Evolutionary conservation across 2,113 vertebrate genomes (phyloP).

Genomic region (Macrotis lagotis): DNA sequence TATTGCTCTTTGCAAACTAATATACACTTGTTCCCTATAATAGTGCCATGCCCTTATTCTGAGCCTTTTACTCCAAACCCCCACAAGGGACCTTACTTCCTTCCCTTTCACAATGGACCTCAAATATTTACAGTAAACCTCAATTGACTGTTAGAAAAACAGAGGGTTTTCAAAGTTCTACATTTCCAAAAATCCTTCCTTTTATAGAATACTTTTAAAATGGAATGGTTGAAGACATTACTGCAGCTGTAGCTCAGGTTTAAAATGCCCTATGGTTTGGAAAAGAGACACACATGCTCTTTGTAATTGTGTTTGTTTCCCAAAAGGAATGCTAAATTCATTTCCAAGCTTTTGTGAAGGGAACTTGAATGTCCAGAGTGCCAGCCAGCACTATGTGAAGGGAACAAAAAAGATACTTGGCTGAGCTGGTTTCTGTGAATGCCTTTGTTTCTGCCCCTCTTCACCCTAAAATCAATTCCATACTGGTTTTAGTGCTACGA

Average conservation of each 20-base stretch:
- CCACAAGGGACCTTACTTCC: neutral
- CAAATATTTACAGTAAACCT: neutral
- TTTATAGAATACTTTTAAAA: conserved; percentile 61
- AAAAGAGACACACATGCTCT: conserved; percentile 56
- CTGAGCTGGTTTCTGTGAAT: neutral
- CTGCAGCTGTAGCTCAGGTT: conserved; percentile 30
- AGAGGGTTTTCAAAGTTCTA: conserved; percentile 61
- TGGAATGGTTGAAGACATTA: neutral
- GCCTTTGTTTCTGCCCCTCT: neutral
- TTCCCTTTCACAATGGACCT: neutral
- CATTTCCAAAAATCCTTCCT: conserved; percentile 50
- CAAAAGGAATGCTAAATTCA: conserved; percentile 58
- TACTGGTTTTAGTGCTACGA: neutral
- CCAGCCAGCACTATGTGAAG: neutral
- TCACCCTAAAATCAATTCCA: neutral
- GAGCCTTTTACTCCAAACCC: neutral
- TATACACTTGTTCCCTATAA: neutral
- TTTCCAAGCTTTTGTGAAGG: conserved; percentile 53
- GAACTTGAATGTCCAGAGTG: conserved; percentile 49
- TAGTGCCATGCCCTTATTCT: neutral
- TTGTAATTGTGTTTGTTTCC: conserved; percentile 60
- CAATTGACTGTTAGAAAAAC: conserved; percentile 34
- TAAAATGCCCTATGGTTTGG: conserved; percentile 31
- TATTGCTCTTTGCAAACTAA: neutral
- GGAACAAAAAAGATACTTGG: conserved; percentile 14